Base-by-base conservation (phyloP, 2,113 vertebrate genomes). In the Callionymus lyra region DNA sequence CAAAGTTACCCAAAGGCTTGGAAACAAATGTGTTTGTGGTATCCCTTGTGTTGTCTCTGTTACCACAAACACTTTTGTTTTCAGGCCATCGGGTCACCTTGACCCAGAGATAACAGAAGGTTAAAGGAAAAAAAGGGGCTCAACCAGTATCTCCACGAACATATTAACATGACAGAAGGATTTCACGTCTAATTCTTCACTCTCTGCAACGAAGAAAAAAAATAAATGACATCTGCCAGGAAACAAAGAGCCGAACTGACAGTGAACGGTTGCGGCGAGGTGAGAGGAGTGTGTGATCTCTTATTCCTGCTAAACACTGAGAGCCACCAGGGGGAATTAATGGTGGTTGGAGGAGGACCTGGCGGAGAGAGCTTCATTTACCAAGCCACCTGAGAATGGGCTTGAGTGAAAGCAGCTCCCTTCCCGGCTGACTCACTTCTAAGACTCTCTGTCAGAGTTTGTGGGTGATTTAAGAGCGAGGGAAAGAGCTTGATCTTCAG, bases 301-400 rank as follows among this genome's bases (percentile, higher is more conserved):
- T 31, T 32, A 34, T 38, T 44, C 46, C 53, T 13, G 16, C 63
- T 77, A 52, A 75, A 73, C 58, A 64, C 45, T 53, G 47, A 38
- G 37, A n/a, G 44, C 61, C 74, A 58, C 62, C 18, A 47, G 74
- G 59, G 54, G 53, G 36, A 27, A 72, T 74, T 66, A 70, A 76
- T 72, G 74, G 74, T 16, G 45, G 59, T 61, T 57, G 31, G 51
- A 74, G 65, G 40, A 64, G 39, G 50, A 49, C 44, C 50, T 55
- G 53, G 64, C 70, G 52, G 34, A 40, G 50, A 65, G 66, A n/a
- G 51, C 66, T 71, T 74, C 40, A 70, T 75, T 80, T 72, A 70
- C 60, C 38, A 17, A 55, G 56, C 60, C 78, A 74, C 61, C 68
- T 72, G 72, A 72, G 70, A 70, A 44, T 66, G 47, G 44, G 44